A percentile compares a stretch with the other conserved stretches of the same genome.
phyloP scores from a whole-genome alignment of 2,113 vertebrate species.

The Ptilorrhoa leucosticta region DNA sequence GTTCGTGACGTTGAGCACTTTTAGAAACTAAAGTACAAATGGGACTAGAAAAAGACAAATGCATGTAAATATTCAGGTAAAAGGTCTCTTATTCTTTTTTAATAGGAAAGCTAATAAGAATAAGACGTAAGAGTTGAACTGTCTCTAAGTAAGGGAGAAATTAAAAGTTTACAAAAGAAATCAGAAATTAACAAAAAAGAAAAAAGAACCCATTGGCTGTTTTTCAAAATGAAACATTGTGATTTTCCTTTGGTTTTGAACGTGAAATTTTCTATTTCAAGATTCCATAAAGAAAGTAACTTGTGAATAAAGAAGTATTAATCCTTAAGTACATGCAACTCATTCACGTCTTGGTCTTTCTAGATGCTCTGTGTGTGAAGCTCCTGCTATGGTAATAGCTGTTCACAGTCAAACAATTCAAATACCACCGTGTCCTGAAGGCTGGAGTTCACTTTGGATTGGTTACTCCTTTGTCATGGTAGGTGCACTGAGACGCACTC shows the following conservation, averaged over 20 bases:
- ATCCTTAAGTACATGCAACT: neutral
- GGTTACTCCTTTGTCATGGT: constrained; percentile 94
- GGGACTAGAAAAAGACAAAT: neutral
- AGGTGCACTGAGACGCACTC: neutral
- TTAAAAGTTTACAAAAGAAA: neutral
- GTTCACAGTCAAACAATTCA: constrained; percentile 89
- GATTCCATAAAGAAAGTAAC: neutral
- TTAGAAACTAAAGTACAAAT: neutral
- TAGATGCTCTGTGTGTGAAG: constrained; percentile 94
- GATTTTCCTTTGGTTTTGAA: neutral
- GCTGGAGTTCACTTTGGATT: constrained; percentile 88
- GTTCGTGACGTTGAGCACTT: neutral
- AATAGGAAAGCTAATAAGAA: neutral
- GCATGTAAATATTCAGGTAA: neutral
- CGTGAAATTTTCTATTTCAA: neutral
- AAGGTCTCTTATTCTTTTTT: neutral
- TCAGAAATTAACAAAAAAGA: too few species aligned
- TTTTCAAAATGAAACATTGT: neutral
- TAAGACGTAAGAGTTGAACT: neutral
- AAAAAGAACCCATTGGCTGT: neutral
- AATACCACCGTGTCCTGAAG: constrained; percentile 80
- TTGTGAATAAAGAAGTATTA: neutral
- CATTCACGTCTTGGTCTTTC: neutral
- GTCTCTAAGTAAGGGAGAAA: neutral
- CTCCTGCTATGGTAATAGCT: constrained; percentile 95